Evolutionary conservation across 1,140 invertebrate genomes (phyloP).

Genomic region (Zaprionus camerounensis): DNA sequence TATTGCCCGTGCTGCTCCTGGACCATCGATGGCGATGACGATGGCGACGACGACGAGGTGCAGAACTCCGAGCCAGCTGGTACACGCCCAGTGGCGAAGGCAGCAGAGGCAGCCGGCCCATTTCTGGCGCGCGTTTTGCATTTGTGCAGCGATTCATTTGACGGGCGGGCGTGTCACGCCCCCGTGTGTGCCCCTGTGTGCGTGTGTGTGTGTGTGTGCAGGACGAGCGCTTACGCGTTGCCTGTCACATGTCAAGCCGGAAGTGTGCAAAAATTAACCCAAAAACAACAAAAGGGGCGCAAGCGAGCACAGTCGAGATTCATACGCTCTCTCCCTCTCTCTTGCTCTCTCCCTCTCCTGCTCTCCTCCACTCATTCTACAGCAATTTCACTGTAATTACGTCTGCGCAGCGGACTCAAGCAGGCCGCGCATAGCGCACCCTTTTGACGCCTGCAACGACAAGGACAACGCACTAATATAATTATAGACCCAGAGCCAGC

Average conservation of each 20-base stretch:
- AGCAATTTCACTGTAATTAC: conserved; percentile 55
- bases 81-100: conserved; percentile 46
- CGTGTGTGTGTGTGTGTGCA: conserved; percentile 4
- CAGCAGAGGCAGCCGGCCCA: conserved; percentile 59
- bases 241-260: conserved; percentile 83
- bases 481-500: conserved; percentile 61
- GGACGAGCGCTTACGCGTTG: conserved; percentile 54
- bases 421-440: conserved; percentile 48
- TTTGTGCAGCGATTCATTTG: conserved; percentile 73
- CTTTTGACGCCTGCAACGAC: conserved; percentile 54
- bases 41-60: conserved; percentile 42
- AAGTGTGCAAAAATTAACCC: conserved; percentile 72
- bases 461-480: conserved; percentile 67
- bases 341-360: background rate
- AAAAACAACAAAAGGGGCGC: conserved; percentile 36
- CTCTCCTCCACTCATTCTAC: conserved; percentile 1
- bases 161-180: conserved; percentile 71
- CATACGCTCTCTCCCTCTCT: conserved; percentile 9
- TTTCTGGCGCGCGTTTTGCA: conserved; percentile 66
- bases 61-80: conserved; percentile 62
- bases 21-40: background rate
- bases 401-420: conserved; percentile 30
- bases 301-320: conserved; percentile 26
- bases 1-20: conserved; percentile 33
- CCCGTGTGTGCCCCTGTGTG: conserved; percentile 28